These are phyloP conservation scores for Astreopora myriophthalma DNA, from an alignment of 64 coral and sea anemone species.

Conservation along the genomic window DNA sequence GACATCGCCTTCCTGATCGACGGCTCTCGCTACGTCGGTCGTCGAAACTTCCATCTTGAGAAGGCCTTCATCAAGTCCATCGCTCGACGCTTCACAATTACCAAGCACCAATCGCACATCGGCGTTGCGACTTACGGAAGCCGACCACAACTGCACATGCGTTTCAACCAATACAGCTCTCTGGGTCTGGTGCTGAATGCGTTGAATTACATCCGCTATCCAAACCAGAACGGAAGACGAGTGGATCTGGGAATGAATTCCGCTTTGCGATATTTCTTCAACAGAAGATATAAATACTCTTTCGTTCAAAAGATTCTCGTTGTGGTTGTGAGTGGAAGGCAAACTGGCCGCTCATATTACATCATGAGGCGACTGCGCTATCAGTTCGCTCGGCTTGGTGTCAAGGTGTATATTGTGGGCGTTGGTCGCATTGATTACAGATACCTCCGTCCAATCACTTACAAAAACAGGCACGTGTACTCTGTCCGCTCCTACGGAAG, in stretches of 20 bases:
- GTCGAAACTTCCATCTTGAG: constrained; percentile 59
- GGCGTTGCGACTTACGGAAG: constrained; percentile 60
- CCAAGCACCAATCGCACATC: constrained; percentile 42
- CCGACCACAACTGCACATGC: constrained; percentile 1
- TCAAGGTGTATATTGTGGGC: constrained; percentile 32
- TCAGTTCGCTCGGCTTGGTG: constrained; percentile 8
- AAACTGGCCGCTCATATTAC: constrained; percentile 4
- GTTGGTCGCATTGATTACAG: constrained; percentile 23
- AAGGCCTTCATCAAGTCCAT: constrained; percentile 67
- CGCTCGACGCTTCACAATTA: constrained; percentile 34
- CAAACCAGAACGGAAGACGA: constrained; percentile 13
- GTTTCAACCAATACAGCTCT: constrained; percentile 40
- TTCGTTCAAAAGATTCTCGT: constrained; percentile 60
- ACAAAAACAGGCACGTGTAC: constrained; percentile 52
- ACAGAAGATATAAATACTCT: background rate
- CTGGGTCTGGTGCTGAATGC: background rate
- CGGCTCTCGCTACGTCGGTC: constrained; percentile 57
- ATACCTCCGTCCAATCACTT: constrained; percentile 33
- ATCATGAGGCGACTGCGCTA: constrained; percentile 1
- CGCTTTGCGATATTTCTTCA: constrained; percentile 1
- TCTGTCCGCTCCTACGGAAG: constrained; percentile 33
- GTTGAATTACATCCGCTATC: constrained; percentile 40
- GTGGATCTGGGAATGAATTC: constrained; percentile 31
- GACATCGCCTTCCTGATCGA: constrained; percentile 80
- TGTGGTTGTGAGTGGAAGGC: constrained; percentile 47